Evolutionary conservation across 2,113 vertebrate genomes (phyloP).

Genomic region (Paraplagusia blochii): DNA sequence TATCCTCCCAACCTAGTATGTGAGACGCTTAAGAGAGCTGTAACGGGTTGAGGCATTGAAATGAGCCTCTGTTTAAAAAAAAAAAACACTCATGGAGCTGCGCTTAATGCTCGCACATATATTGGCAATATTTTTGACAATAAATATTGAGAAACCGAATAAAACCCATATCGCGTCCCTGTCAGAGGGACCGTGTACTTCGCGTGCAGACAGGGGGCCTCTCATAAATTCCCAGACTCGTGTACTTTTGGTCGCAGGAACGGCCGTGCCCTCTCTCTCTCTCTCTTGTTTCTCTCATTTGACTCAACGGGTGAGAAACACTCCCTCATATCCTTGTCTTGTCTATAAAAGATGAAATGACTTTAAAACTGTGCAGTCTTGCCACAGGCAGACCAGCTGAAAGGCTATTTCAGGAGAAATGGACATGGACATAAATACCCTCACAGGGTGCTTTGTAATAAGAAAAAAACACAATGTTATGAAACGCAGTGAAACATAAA

Average conservation of each 20-base stretch:
- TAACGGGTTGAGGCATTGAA: conserved; percentile 63
- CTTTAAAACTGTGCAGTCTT: conserved; percentile 57
- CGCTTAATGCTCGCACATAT: conserved; percentile 51
- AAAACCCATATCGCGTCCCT: conserved; percentile 45
- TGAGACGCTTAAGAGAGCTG: conserved; percentile 56
- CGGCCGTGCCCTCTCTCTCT: conserved; percentile 52
- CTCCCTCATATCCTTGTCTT: conserved; percentile 63
- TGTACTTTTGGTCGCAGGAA: conserved; percentile 34
- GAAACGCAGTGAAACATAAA: conserved; percentile 79
- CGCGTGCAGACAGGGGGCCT: conserved; percentile 48
- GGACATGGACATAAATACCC: conserved; percentile 74
- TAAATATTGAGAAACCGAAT: conserved; percentile 65
- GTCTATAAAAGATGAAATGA: conserved; percentile 65
- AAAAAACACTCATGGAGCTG: conserved; percentile 46
- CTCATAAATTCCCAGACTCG: conserved; percentile 42
- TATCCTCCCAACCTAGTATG: conserved; percentile 69
- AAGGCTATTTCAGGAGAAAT: conserved; percentile 73
- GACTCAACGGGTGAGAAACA: conserved; percentile 65
- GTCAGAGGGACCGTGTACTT: conserved; percentile 45
- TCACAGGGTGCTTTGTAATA: conserved; percentile 69
- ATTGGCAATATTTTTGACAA: conserved; percentile 67
- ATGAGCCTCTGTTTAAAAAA: conserved; percentile 47
- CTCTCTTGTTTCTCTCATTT: conserved; percentile 61
- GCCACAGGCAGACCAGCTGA: conserved; percentile 62
- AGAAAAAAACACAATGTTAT: conserved; percentile 68